phyloP scores from a whole-genome alignment of 2,113 vertebrate species.

The Pipra filicauda region DNA sequence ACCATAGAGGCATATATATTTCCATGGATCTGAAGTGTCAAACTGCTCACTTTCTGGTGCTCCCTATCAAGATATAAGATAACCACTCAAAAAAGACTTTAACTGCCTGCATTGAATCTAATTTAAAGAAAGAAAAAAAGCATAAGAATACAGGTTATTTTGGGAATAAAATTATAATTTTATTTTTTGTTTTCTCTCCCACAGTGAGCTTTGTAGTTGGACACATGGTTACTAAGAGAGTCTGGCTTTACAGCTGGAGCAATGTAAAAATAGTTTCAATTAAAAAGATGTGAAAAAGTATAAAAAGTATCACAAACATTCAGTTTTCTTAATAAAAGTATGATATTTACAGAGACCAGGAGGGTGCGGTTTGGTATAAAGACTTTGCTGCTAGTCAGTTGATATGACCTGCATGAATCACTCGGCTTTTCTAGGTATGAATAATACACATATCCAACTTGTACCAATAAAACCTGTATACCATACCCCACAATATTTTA shows the following conservation, averaged over 20 bases:
- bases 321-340: not conserved
- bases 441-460: not conserved
- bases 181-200: not conserved
- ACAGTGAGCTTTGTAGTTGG: constrained; percentile 3
- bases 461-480: not conserved
- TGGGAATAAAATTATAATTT: not conserved
- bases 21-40: not conserved
- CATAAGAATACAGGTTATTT: constrained; percentile 10
- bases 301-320: not conserved
- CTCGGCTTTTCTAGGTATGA: not conserved
- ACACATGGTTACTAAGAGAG: constrained; percentile 25
- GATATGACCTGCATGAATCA: not conserved
- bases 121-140: not conserved
- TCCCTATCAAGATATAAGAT: not conserved
- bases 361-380: not conserved
- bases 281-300: constrained; percentile 45
- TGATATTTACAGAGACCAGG: not conserved
- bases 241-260: constrained; percentile 55
- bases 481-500: not conserved
- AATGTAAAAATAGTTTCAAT: constrained; percentile 57
- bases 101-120: not conserved
- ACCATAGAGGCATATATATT: not conserved
- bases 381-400: not conserved
- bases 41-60: not conserved
- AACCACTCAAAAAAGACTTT: not conserved